phyloP scores from a whole-genome alignment of 2,113 vertebrate species.

The Alectura lathami region DNA sequence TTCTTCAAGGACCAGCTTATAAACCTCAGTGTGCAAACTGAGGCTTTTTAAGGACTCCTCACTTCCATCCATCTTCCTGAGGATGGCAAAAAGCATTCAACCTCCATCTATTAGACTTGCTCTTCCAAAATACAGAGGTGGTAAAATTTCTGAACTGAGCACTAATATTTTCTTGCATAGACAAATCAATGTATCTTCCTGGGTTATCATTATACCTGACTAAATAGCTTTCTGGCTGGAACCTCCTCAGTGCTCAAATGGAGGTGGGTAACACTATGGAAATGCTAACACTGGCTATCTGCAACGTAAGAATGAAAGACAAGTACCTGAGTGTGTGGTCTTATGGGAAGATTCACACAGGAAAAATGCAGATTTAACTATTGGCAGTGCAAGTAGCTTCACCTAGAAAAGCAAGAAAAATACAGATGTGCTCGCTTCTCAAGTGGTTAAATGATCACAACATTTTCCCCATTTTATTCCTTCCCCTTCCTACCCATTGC shows the following conservation, averaged over 20 bases:
- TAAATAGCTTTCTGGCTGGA: not conserved
- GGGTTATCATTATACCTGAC: not conserved
- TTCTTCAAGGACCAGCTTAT: not conserved
- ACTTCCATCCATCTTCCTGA: not conserved
- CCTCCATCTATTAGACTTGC: slow-evolving; percentile 10
- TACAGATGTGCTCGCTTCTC: not conserved
- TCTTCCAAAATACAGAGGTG: not conserved
- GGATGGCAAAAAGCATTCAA: not conserved
- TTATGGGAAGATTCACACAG: not conserved
- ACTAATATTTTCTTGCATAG: not conserved
- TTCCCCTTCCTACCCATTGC: not conserved
- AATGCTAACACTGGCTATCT: not conserved
- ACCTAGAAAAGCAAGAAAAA: not conserved
- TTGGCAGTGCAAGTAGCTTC: not conserved
- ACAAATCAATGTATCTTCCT: not conserved
- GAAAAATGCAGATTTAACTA: not conserved
- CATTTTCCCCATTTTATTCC: not conserved
- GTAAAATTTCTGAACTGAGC: not conserved
- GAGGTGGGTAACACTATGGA: not conserved
- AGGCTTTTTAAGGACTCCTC: not conserved
- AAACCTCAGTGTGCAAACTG: not conserved
- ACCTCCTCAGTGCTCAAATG: not conserved
- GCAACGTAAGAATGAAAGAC: not conserved
- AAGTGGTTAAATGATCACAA: not conserved
- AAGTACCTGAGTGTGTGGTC: accelerated